phyloP scores from a whole-genome alignment of 2,888 invertebrate species.

The Quadroppia sp. region DNA sequence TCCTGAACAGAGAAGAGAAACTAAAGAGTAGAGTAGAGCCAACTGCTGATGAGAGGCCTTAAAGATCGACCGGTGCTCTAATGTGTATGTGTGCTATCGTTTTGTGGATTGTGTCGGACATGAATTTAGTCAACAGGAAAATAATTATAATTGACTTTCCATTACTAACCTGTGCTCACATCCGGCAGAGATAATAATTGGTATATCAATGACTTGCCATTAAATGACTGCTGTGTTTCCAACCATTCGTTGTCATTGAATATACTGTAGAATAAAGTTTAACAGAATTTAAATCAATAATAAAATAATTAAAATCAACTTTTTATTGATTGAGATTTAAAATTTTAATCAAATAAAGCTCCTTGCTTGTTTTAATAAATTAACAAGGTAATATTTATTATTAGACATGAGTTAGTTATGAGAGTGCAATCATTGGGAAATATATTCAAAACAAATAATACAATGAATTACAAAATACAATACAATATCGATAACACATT shows the following conservation, averaged over 20 bases:
- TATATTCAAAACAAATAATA: not conserved
- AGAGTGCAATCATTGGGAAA: too few species aligned
- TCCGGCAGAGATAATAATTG: conserved; percentile 36
- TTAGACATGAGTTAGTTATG: not conserved
- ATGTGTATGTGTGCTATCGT: not conserved
- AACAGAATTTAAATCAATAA: too few species aligned
- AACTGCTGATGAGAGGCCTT: not conserved
- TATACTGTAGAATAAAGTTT: not conserved
- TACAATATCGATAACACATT: not conserved
- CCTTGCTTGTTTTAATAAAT: too few species aligned
- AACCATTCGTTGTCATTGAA: conserved; percentile 7
- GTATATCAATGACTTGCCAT: conserved; percentile 33
- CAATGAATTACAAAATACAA: conserved; percentile 5
- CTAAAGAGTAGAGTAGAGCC: not conserved
- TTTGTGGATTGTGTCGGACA: conserved; percentile 6
- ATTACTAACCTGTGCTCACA: conserved; percentile 36
- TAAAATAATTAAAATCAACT: too few species aligned
- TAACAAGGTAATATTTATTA: too few species aligned
- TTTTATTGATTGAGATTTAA: too few species aligned
- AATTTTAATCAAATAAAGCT: too few species aligned
- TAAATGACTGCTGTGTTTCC: conserved; percentile 4
- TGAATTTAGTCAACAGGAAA: conserved; percentile 36
- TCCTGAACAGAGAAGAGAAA: not conserved
- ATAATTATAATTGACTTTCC: conserved; percentile 26
- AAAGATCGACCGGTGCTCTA: not conserved